These are phyloP conservation scores for Aphaenogaster ashmeadi DNA, from an alignment of 1,140 invertebrate genomes.

Conservation along the genomic window DNA sequence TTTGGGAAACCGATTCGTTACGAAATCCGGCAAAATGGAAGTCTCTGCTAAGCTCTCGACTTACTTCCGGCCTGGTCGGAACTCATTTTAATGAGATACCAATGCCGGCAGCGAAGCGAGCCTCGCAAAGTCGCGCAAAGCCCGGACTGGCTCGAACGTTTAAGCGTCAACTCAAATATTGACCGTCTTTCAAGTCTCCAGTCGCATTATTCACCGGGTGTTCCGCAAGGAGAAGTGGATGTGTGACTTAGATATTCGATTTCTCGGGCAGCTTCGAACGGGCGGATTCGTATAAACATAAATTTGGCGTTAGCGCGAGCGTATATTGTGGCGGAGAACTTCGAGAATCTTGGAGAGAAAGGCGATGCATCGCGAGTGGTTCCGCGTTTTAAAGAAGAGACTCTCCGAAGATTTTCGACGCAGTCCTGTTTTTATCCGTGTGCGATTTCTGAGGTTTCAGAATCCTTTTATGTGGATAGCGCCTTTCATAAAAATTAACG, in stretches of 20 bases:
- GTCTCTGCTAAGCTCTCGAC: not conserved
- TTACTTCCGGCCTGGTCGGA: not conserved
- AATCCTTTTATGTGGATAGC: not conserved
- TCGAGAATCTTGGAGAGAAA: not conserved
- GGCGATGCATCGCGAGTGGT: not conserved
- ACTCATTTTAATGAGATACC: constrained; percentile 47
- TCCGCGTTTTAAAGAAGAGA: not conserved
- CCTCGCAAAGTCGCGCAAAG: constrained; percentile 6
- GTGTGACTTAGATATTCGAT: constrained; percentile 22
- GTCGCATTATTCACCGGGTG: not conserved
- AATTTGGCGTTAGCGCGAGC: not conserved
- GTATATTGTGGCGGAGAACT: not conserved
- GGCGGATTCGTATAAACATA: not conserved
- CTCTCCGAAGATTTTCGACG: not conserved
- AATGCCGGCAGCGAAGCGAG: constrained; percentile 22
- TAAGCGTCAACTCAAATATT: constrained; percentile 62
- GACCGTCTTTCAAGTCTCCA: constrained; percentile 24
- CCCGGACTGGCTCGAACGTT: constrained; percentile 22
- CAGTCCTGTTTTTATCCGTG: not conserved
- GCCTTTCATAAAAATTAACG: not conserved
- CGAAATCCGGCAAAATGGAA: constrained; percentile 9
- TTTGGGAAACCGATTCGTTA: not conserved
- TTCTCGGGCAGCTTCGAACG: not conserved
- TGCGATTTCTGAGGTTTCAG: not conserved
- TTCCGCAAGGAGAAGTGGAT: not conserved